Base-by-base conservation (phyloP, 2,113 vertebrate species). In the Melanotaenia duboulayi region DNA sequence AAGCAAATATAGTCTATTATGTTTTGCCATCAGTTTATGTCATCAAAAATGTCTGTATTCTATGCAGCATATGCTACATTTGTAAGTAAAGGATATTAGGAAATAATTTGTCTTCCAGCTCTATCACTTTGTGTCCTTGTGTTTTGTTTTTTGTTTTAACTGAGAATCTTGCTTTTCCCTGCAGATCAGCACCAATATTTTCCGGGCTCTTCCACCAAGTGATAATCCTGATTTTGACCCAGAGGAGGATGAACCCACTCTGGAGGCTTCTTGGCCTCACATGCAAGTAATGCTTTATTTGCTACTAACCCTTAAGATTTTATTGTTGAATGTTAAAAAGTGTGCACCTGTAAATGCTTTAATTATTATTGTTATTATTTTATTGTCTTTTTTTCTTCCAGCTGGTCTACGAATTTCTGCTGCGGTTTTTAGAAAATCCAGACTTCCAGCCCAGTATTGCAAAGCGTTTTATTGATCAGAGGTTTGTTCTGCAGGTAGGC, bases 151-250 rank as follows among this genome's bases (percentile, higher is more conserved):
- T 20, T 2, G n/a, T 54, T 60, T 1, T 39, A 42, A 11, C 28
- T 35, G 4, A 13, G 1, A 58, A n/a, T 77, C 4, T 17, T 19
- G 6, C 17, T 78, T 89, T 78, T 84, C 48, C 50, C 16, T 84
- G 11, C 94, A 99, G 98, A 98, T 99, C 86, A 92, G 92, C 87
- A 96, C 94, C 89, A 99, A 99, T 87, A 96, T 99, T 90, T 99
- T 99, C 90, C 94, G 97, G 87, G 97, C 96, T 28, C 97, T 99
- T 92, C 96, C 98, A 71, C 97, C 98, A 48, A 99, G 97, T 65
- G 98, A 99, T 56, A 99, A 99, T 87, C 97, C 97, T 0, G 97
- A 99, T 86, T 99, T 99, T 91, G 98, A 99, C 90, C 98, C 98
- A 65, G 98, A 99, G 86, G 98, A 99, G 88, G 98, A 99, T 70